Evolutionary conservation across 2,888 invertebrate genomes (phyloP), one percentile per base, ranked within the genome.

Genomic region (Archaeoteleia sp.): DNA sequence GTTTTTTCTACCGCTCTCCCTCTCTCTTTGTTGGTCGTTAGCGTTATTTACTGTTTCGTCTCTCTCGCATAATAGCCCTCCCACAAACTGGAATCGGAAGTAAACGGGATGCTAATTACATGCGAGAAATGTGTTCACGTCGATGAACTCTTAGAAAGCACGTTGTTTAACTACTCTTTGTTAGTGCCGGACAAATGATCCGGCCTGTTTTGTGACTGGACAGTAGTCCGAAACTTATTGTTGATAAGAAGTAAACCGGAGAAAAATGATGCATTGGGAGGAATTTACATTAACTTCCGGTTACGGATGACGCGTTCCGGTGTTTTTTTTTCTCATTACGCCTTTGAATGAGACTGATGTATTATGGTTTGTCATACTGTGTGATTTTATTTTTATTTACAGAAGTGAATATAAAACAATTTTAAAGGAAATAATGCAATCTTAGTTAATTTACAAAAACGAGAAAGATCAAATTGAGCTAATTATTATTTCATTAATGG

Each of bases 41-140:
- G 14, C 35, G 8, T 10, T 32, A 4, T 32, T 10, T 10, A 1
- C 10, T 12, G 8, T 12, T 10, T 32, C 9, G 9, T 32, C 10
- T 32, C 32, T 32, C 12, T 32, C 32, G 32, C 12, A 32, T 35
- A 25, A 42, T 23, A 23, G 70, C 75, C 73, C 74, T 69, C 73
- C 71, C 73, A 67, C 69, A 66, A 58, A 71, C 71, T 61, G 69
- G 72, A 76, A 71, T 82, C 81, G 81, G 80, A 83, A 82, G 79
- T 80, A 78, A 78, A 74, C 76, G 75, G 71, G 76, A 77, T 74
- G 80, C 78, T 82, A 83, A 83, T 83, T 83, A 78, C 78, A 74
- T 67, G 72, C 71, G 73, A 78, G 77, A 71, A 74, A 70, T 68
- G 60, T 53, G 65, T 70, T 72, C 70, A 70, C 70, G 66, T 55